These are phyloP conservation scores for Drosophila parvula DNA, from an alignment of 1,140 invertebrate species.

Conservation along the genomic window DNA sequence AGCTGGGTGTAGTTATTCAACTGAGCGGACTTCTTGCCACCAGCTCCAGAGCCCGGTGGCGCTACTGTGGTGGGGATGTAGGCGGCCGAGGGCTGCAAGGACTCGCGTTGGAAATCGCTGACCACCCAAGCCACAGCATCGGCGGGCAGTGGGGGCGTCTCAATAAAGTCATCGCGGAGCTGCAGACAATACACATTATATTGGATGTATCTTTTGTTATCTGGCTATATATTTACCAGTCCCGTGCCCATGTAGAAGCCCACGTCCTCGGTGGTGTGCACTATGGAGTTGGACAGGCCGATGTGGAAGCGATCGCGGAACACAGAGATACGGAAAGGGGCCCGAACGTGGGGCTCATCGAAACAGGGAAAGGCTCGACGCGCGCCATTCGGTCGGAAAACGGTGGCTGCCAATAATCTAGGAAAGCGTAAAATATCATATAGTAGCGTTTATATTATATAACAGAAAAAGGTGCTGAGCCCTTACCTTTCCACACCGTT, in stretches of 20 bases:
- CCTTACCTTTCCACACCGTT: slow-evolving; percentile 91
- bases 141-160: slow-evolving; percentile 81
- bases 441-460: not conserved
- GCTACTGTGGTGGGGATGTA: slow-evolving; percentile 77
- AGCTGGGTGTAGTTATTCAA: slow-evolving; percentile 76
- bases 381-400: slow-evolving; percentile 97
- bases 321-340: slow-evolving; percentile 95
- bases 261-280: slow-evolving; percentile 93
- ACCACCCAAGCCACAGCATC: slow-evolving; percentile 84
- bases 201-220: too few relatives aligned
- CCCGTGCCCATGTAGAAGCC: slow-evolving; percentile 94
- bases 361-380: slow-evolving; percentile 98
- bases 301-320: slow-evolving; percentile 93
- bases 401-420: slow-evolving; percentile 96
- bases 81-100: slow-evolving; percentile 79
- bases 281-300: slow-evolving; percentile 95
- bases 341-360: slow-evolving; percentile 98
- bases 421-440: slow-evolving; percentile 19
- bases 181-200: slow-evolving; percentile 3
- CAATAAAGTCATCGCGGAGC: slow-evolving; percentile 83
- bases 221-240: slow-evolving; percentile 85
- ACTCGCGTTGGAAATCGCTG: slow-evolving; percentile 82
- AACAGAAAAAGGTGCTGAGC: not conserved
- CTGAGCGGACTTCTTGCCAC: slow-evolving; percentile 70
- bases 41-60: slow-evolving; percentile 41